Evolutionary conservation across 2,888 invertebrate genomes (phyloP).

Genomic region (Macaria liturata): DNA sequence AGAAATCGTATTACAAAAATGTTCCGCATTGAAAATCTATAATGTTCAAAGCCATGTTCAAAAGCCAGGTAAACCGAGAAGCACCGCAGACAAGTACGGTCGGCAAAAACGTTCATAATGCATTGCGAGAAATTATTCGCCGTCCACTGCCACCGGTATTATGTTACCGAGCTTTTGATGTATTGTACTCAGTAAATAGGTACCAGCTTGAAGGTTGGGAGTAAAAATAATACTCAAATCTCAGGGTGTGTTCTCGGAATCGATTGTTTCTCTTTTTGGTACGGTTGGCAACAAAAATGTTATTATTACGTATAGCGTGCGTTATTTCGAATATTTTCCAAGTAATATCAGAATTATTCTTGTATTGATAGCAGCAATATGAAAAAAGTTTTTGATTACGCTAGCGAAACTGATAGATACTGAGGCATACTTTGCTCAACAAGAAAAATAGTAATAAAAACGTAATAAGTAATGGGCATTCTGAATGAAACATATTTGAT

Average conservation of each 20-base stretch:
- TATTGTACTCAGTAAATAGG: constrained; percentile 15
- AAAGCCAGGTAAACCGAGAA: constrained; percentile 23
- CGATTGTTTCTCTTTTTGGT: constrained; percentile 5
- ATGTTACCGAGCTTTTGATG: constrained; percentile 33
- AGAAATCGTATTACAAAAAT: constrained; percentile 13
- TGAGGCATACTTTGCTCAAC: no score
- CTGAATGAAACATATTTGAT: no score
- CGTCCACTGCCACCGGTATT: constrained; percentile 24
- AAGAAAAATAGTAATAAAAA: no score
- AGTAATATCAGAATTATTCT: no score
- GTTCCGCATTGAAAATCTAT: constrained; percentile 11
- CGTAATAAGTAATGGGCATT: no score
- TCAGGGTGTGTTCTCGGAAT: constrained; percentile 18
- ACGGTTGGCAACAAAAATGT: constrained; percentile 11
- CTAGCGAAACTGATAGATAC: no score
- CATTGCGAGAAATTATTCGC: constrained; percentile 22
- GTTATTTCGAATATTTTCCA: no score
- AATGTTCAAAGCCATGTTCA: constrained; percentile 1
- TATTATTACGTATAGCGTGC: not conserved
- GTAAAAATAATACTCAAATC: constrained; percentile 19
- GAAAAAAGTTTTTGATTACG: not conserved
- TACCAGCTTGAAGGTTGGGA: constrained; percentile 12
- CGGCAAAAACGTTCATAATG: constrained; percentile 30
- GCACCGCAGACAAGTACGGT: constrained; percentile 24
- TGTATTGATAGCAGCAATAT: no score